Evolutionary conservation across 2,113 vertebrate genomes (phyloP).

Genomic region (Megaceryle maxima): DNA sequence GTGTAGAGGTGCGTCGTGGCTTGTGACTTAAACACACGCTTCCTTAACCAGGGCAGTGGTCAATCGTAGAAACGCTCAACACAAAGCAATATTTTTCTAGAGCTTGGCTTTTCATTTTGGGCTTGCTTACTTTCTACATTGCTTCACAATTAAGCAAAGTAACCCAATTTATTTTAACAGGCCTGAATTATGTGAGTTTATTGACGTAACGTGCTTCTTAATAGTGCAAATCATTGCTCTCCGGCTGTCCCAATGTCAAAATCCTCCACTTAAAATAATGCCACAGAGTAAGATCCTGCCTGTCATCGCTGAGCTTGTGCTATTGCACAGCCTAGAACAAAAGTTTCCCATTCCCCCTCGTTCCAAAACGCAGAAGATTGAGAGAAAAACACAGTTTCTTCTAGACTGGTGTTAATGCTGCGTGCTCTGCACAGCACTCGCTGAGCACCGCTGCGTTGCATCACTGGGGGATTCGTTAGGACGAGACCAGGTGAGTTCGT

Average conservation of each 20-base stretch:
- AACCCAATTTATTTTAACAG: neutral
- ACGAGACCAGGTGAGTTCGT: neutral
- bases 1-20: accelerated
- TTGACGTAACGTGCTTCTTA: neutral
- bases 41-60: neutral
- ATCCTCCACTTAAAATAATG: neutral
- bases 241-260: accelerated
- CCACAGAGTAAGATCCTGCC: neutral
- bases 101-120: neutral
- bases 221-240: neutral
- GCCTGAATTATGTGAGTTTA: neutral
- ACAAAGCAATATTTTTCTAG: neutral
- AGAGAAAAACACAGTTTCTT: neutral
- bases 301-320: neutral
- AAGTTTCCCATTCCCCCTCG: neutral
- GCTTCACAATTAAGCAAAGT: neutral
- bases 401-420: neutral
- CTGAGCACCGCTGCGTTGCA: neutral
- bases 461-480: neutral
- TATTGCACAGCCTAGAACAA: neutral
- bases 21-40: accelerated
- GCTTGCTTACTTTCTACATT: accelerated
- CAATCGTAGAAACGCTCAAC: accelerated
- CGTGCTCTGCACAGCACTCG: neutral
- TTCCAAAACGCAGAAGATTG: neutral